A percentile compares a stretch with the other conserved stretches of the same genome.
Conservation (phyloP, 2,113 vertebrate genomes). For the Apaloderma vittatum region DNA sequence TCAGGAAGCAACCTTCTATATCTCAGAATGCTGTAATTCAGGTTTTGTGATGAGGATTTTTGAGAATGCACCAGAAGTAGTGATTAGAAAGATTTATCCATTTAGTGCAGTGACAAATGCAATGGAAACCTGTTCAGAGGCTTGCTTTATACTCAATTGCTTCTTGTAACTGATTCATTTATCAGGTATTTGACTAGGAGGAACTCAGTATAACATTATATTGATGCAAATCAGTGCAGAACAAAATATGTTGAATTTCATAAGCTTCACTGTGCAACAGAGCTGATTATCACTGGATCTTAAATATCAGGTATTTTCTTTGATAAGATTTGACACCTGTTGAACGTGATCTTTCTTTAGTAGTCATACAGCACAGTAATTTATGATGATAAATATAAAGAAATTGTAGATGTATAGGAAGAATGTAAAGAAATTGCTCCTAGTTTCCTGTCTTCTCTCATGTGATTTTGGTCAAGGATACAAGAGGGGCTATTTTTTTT, state of each 20-base stretch:
- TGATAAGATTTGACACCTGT: not conserved
- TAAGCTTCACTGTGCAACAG: not conserved
- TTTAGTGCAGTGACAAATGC: constrained; percentile 59
- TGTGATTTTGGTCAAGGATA: not conserved
- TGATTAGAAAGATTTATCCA: constrained; percentile 31
- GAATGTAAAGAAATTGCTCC: not conserved
- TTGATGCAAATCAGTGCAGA: constrained; percentile 42
- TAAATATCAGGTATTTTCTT: constrained; percentile 9
- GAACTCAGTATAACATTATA: not conserved
- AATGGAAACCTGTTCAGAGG: constrained; percentile 51
- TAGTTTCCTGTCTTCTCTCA: not conserved
- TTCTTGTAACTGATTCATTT: constrained; percentile 66
- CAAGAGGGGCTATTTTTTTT: not conserved
- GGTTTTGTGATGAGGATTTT: not conserved
- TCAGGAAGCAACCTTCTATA: constrained; percentile 10
- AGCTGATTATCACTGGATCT: not conserved
- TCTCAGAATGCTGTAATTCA: constrained; percentile 25
- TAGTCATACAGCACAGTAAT: not conserved
- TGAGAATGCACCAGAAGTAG: not conserved
- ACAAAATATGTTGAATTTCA: constrained; percentile 35
- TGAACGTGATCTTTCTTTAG: not conserved
- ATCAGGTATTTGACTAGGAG: constrained; percentile 60
- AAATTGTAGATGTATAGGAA: not conserved
- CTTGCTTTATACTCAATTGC: constrained; percentile 65
- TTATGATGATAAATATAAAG: not conserved